A percentile compares a stretch with the other conserved stretches of the same genome.
phyloP scores from a whole-genome alignment of 2,113 vertebrate species.

The Heterocephalus glaber region DNA sequence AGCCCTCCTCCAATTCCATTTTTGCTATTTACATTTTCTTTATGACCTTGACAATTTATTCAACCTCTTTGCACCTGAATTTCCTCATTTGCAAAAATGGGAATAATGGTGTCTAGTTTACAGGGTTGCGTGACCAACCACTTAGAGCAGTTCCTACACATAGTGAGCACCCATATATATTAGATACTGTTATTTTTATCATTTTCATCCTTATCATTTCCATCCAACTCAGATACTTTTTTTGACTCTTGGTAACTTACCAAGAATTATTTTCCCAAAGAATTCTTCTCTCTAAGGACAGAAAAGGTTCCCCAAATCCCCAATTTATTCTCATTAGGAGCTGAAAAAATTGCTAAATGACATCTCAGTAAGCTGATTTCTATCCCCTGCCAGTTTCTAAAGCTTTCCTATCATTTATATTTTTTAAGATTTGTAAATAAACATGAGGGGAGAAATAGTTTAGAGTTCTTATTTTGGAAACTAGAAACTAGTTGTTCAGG shows the following conservation, averaged over 20 bases:
- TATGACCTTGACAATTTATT: not conserved
- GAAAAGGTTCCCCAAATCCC: not conserved
- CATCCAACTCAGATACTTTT: not conserved
- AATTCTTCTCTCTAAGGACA: not conserved
- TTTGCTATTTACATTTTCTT: not conserved
- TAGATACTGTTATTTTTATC: not conserved
- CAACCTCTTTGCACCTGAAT: not conserved
- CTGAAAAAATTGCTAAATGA: not conserved
- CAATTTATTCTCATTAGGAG: not conserved
- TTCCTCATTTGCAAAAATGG: not conserved
- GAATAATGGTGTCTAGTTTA: not conserved
- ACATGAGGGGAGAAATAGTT: not conserved
- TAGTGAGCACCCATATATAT: not conserved
- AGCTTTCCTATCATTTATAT: not conserved
- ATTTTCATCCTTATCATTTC: not conserved
- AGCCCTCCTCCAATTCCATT: not conserved
- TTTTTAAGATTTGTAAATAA: not conserved
- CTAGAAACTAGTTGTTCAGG: conserved; percentile 1
- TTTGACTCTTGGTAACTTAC: not conserved
- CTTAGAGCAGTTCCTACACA: not conserved
- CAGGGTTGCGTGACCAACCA: not conserved
- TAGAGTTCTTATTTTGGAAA: conserved; percentile 23
- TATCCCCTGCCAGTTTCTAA: not conserved
- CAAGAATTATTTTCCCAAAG: not conserved
- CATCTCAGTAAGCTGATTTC: not conserved